A percentile compares a stretch with the other conserved stretches of the same genome.
Evolutionary conservation across 2,113 vertebrate genomes (phyloP).

Genomic region (Axis porcinus): DNA sequence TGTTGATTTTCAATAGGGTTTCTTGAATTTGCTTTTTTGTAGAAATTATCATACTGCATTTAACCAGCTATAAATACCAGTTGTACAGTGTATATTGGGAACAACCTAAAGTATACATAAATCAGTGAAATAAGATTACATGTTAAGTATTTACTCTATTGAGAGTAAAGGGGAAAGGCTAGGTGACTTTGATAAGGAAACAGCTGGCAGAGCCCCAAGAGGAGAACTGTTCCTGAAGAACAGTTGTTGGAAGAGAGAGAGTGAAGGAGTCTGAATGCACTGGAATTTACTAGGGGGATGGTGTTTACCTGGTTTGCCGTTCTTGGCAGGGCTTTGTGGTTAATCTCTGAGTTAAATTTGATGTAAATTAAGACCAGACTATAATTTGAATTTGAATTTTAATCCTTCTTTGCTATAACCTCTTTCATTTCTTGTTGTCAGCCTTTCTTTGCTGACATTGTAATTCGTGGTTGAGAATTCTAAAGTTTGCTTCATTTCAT

Average conservation of each 20-base stretch:
- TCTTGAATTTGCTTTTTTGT: slow-evolving; percentile 30
- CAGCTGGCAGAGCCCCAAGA: not conserved
- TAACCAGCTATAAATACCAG: not conserved
- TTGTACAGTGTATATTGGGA: not conserved
- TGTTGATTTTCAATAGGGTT: slow-evolving; percentile 18
- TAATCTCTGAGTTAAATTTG: slow-evolving; percentile 31
- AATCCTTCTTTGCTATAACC: not conserved
- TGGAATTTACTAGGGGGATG: not conserved
- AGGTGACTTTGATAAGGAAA: not conserved
- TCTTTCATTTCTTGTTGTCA: not conserved
- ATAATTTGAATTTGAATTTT: slow-evolving; percentile 43
- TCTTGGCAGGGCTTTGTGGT: not conserved
- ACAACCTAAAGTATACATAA: not conserved
- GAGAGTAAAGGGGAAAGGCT: not conserved
- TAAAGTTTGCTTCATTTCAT: slow-evolving; percentile 27
- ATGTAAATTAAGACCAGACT: slow-evolving; percentile 23
- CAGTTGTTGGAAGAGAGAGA: not conserved
- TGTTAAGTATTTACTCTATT: not conserved
- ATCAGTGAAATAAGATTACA: not conserved
- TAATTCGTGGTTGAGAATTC: slow-evolving; percentile 30
- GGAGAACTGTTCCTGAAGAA: not conserved
- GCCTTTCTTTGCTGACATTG: slow-evolving; percentile 10
- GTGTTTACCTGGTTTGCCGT: not conserved
- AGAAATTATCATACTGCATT: not conserved
- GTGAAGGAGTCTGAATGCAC: not conserved